Conservation (phyloP, 2,888 invertebrate genomes). For the Polymixis lichenea region DNA sequence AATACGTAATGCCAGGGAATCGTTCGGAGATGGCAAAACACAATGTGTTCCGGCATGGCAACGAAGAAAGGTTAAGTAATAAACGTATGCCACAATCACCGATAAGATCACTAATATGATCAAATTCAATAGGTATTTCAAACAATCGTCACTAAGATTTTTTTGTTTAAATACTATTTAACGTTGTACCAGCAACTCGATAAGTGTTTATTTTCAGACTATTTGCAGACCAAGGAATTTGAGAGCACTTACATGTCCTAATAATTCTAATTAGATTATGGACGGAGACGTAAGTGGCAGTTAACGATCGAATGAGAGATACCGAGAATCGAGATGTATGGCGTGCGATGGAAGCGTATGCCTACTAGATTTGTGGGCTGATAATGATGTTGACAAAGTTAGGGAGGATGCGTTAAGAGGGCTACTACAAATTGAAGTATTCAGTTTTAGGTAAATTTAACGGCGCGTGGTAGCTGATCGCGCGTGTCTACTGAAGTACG, state of each 20-base stretch:
- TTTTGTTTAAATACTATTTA: slow-evolving; percentile 1
- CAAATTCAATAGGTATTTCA: not conserved
- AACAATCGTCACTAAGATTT: slow-evolving; percentile 7
- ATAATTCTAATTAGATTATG: slow-evolving; percentile 1
- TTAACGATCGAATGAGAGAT: not conserved
- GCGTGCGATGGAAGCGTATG: too few relatives aligned
- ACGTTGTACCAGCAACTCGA: not conserved
- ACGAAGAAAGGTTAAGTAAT: slow-evolving; percentile 24
- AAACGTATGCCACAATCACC: not conserved
- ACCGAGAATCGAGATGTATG: not conserved
- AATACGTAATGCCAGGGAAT: too few relatives aligned
- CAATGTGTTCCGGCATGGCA: slow-evolving; percentile 11
- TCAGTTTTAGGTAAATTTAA: too few relatives aligned
- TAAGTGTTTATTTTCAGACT: slow-evolving; percentile 6
- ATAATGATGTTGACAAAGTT: not conserved
- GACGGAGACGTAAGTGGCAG: not conserved
- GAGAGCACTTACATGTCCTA: slow-evolving; percentile 10
- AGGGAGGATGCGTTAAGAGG: not conserved
- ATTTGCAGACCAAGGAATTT: slow-evolving; percentile 23
- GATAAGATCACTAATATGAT: slow-evolving; percentile 47
- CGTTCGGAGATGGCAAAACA: not conserved
- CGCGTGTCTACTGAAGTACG: too few relatives aligned
- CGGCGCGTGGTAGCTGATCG: too few relatives aligned
- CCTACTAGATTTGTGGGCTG: too few relatives aligned
- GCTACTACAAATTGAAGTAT: too few relatives aligned